Base-by-base conservation (phyloP, 2,888 invertebrate genomes). In the Creontiades dilutus region DNA sequence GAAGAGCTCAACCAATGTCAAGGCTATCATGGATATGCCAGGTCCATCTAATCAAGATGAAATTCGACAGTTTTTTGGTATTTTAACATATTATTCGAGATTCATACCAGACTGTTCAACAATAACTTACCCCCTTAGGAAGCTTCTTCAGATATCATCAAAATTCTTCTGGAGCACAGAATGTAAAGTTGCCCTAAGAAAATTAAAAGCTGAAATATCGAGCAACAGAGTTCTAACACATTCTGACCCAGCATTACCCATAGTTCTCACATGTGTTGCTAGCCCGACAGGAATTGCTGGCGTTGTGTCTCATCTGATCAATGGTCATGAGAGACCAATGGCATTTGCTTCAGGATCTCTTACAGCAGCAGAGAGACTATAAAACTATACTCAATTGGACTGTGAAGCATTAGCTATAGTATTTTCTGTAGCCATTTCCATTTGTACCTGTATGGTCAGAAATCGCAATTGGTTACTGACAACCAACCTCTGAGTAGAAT, bases 311-410 rank as follows among this genome's bases (percentile, higher is more conserved):
- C 91, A 91, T 48, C 47, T 88, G 0, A 48, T 90, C 37, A 55
- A 37, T 75, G 46, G 47, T 19, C 37, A 68, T 4, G 86, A 86
- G 5, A 0, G 16, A 23, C 86, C 86, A 90, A 89, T 91, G n/a
- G 91, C 91, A 12, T 91, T 78, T 46, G 91, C 90, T 13, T 91
- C 91, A 7, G 84, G 91, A 23, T 90, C 92, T 5, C 90, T 93
- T 28, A 91, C 92, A 0, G 90, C 90, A 9, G 46, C 86, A 13
- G 86, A 86, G 47, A 11, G 48, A n/a, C n/a, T n/a, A n/a, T n/a
- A n/a, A 75, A 86, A 86, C 27, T 75, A 86, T 46, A 47, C 19
- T 19, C 86, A 86, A 37, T 48, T 86, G 5, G 86, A 86, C 27
- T 7, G 61, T 1, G 86, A 86, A 57, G 61, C 86, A 0, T 61